Conservation (phyloP, 2,888 invertebrate genomes). For the Saturnia japonica region DNA sequence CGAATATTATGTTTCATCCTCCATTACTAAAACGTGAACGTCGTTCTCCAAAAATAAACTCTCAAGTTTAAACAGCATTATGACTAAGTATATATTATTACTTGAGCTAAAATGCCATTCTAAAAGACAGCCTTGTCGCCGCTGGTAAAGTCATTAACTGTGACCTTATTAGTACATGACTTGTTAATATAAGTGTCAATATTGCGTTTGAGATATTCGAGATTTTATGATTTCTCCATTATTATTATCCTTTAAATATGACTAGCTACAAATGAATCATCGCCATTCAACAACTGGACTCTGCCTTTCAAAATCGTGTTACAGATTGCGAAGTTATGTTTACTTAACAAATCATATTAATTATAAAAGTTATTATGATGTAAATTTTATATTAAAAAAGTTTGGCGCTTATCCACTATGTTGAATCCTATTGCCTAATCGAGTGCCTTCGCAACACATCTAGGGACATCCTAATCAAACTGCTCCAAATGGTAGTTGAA, state of each 20-base stretch:
- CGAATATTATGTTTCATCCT: background rate
- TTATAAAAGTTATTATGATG: background rate
- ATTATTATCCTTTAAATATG: background rate
- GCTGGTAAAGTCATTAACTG: slow-evolving; percentile 28
- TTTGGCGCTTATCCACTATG: background rate
- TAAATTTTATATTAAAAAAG: background rate
- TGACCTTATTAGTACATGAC: slow-evolving; percentile 34
- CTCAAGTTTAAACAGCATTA: slow-evolving; percentile 1
- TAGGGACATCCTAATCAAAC: background rate
- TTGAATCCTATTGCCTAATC: background rate
- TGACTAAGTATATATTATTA: slow-evolving; percentile 4
- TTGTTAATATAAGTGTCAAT: slow-evolving; percentile 29
- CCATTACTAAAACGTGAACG: background rate
- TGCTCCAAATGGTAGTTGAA: background rate
- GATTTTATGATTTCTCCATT: background rate
- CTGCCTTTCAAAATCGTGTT: too few species aligned
- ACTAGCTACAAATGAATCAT: background rate
- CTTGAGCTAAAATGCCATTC: slow-evolving; percentile 23
- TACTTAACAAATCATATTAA: too few species aligned
- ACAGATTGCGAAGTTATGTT: too few species aligned
- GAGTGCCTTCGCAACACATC: background rate
- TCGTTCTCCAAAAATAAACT: background rate
- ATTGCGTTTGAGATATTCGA: slow-evolving; percentile 20
- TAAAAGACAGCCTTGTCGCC: slow-evolving; percentile 31
- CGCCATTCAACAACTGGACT: background rate